These are phyloP conservation scores for Rhingia rostrata DNA, from an alignment of 2,888 invertebrate genomes.

Conservation along the genomic window DNA sequence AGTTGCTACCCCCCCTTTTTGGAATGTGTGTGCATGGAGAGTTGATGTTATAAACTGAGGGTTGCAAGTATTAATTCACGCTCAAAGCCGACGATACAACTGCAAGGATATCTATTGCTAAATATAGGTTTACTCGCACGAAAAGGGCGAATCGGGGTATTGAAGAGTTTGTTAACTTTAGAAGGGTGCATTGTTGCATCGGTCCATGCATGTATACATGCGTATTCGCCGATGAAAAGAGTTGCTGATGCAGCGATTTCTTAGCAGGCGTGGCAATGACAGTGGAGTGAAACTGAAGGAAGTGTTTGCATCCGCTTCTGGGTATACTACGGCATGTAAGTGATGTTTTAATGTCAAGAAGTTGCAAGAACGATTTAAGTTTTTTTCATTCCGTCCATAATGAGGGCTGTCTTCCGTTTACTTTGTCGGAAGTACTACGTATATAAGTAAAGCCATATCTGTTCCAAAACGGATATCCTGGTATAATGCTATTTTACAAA, in stretches of 20 bases:
- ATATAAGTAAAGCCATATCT: too few relatives aligned
- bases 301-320: too few relatives aligned
- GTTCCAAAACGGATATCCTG: too few relatives aligned
- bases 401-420: too few relatives aligned
- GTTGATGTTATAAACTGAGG: slow-evolving; percentile 24
- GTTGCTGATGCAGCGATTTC: not conserved
- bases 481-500: too few relatives aligned
- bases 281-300: not conserved
- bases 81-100: not conserved
- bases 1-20: slow-evolving; percentile 10
- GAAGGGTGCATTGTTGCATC: not conserved
- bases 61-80: not conserved
- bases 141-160: not conserved
- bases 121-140: not conserved
- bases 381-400: too few relatives aligned
- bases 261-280: not conserved
- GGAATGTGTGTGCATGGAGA: slow-evolving; percentile 15
- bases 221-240: not conserved
- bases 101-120: not conserved
- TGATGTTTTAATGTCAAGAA: not conserved
- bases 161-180: slow-evolving; percentile 6
- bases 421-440: too few relatives aligned
- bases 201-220: not conserved
- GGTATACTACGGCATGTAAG: not conserved
- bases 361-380: too few relatives aligned